A percentile compares a stretch with the other conserved stretches of the same genome.
Conservation (phyloP, 2,113 vertebrate genomes). For the Etheostoma cragini region DNA sequence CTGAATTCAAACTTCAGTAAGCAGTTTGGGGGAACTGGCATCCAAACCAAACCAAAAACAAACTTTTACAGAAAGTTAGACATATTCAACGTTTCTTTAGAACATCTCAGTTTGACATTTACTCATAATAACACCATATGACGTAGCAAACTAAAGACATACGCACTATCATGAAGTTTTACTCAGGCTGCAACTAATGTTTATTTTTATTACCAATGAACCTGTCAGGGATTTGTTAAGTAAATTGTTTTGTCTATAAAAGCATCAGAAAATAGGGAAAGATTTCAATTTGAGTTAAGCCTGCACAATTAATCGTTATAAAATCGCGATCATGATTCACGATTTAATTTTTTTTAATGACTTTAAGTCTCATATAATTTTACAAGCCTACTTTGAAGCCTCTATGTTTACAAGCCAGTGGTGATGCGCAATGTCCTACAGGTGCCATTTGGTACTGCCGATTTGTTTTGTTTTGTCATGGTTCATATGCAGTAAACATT, state of each 20-base stretch:
- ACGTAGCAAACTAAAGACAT: not conserved
- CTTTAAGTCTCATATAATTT: too few species aligned
- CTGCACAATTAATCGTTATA: too few species aligned
- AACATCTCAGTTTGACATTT: not conserved
- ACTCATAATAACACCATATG: not conserved
- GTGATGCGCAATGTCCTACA: too few species aligned
- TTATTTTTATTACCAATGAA: not conserved
- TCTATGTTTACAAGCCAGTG: too few species aligned
- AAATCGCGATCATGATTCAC: too few species aligned
- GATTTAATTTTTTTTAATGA: too few species aligned
- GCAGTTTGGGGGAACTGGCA: not conserved
- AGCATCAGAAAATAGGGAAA: not conserved
- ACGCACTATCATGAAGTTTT: not conserved
- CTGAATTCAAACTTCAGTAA: not conserved
- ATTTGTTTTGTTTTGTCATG: too few species aligned
- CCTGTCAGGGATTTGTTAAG: not conserved
- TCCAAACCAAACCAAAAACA: not conserved
- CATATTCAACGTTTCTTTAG: not conserved
- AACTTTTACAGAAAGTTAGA: not conserved
- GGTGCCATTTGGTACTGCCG: too few species aligned
- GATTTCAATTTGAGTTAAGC: not conserved
- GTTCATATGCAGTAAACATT: too few species aligned
- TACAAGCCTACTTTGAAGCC: too few species aligned
- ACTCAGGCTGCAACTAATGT: too few species aligned
- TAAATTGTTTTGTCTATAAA: not conserved